Evolutionary conservation across 2,888 invertebrate species (phyloP).

Genomic region (Sericinus montela): DNA sequence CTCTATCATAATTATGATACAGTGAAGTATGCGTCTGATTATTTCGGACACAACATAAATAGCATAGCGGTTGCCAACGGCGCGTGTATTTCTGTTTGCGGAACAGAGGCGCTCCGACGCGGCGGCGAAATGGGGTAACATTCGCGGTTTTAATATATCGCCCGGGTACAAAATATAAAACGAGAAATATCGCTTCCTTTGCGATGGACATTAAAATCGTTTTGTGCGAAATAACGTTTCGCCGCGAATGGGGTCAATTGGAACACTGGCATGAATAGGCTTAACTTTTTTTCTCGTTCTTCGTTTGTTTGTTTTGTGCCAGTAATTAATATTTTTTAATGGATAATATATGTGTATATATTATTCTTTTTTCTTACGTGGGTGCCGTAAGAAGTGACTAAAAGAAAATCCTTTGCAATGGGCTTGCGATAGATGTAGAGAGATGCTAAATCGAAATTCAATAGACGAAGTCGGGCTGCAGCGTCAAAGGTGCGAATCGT

Average conservation of each 20-base stretch:
- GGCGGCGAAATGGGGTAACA: neutral
- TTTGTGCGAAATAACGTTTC: neutral
- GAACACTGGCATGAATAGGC: neutral
- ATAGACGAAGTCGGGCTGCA: too few relatives aligned
- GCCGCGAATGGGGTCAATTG: neutral
- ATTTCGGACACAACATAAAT: slow-evolving; percentile 10
- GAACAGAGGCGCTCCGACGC: neutral
- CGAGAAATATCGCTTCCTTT: neutral
- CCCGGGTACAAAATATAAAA: neutral
- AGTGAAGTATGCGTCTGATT: neutral
- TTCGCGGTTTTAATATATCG: slow-evolving; percentile 1
- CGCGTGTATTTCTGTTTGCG: neutral
- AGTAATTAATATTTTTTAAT: too few relatives aligned
- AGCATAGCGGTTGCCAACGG: neutral
- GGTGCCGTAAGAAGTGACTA: too few relatives aligned
- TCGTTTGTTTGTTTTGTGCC: too few relatives aligned
- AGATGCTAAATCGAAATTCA: too few relatives aligned
- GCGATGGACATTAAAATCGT: neutral
- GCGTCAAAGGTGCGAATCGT: too few relatives aligned
- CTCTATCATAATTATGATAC: neutral
- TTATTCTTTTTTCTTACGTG: too few relatives aligned
- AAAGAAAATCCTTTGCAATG: too few relatives aligned
- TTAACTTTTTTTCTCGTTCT: too few relatives aligned
- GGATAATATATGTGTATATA: too few relatives aligned
- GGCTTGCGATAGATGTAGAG: too few relatives aligned